Base-by-base conservation (phyloP, 2,888 invertebrate genomes). In the Melinaea marsaeus region DNA sequence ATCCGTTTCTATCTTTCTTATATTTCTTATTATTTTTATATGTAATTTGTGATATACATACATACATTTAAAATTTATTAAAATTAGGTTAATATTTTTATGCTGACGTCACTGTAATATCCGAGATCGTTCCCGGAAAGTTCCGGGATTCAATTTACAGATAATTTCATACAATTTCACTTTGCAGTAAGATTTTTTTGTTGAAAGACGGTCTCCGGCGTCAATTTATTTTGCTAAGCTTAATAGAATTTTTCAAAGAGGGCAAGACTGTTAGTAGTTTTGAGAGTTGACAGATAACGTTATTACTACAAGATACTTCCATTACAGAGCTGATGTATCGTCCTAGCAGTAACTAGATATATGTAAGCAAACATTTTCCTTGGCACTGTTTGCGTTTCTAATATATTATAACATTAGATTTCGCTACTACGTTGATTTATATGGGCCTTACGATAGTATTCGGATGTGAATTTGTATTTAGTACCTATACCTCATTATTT, bases 251-350 rank as follows among this genome's bases (percentile, higher is more conserved):
- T 79, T 75, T 72, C 72, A 73, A 71, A 72, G 74, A 73, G 76
- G 77, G 75, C 72, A 71, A 69, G 69, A 69, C 69, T 69, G 72
- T 68, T 69, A 71, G 74, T 77, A 75, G 77, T 79, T 79, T 74
- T 75, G 69, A 73, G 72, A 73, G 72, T 75, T 77, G 80, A 78
- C 76, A 74, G 72, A 71, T 76, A 76, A 75, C 76, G 74, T 78
- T 78, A 76, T 79, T 75, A 74, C 74, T 71, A 83, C 83, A 83
- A 69, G 80, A 74, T 72, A 78, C 75, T 77, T 81, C 82, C 83
- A 83, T 83, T 81, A 79, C 55, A 57, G 63, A 55, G 61, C 54
- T 64, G 68, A 68, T 69, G 63, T 66, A 68, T 63, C 60, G 66
- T 66, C 68, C 59, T 63, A 58, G 65, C 55, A 61, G 63, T 58